Conservation (phyloP, 2,113 vertebrate genomes). For the Petrocephalus microphthalmus region DNA sequence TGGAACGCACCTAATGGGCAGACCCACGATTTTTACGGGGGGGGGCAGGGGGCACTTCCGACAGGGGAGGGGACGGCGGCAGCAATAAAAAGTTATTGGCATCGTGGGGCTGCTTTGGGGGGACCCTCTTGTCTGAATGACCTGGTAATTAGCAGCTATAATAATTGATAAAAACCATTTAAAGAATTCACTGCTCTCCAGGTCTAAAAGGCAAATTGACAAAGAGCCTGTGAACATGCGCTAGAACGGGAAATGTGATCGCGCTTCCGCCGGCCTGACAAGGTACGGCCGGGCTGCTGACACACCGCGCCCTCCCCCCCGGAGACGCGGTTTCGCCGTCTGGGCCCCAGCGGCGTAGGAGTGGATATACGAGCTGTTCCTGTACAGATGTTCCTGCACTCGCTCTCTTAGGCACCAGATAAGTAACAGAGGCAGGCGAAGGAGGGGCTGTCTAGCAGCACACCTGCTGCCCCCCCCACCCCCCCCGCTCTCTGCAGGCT, state of each 20-base stretch:
- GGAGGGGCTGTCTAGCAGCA: too few relatives aligned
- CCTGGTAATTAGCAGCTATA: neutral
- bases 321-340: neutral
- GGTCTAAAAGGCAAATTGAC: neutral
- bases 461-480: neutral
- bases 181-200: neutral
- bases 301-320: neutral
- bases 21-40: neutral
- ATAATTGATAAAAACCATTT: neutral
- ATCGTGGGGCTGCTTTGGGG: neutral
- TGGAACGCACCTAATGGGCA: neutral
- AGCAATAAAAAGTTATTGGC: neutral
- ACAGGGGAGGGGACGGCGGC: neutral
- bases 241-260: neutral
- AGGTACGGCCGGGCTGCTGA: neutral
- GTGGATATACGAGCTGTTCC: neutral
- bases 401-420: neutral
- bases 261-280: neutral
- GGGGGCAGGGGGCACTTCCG: neutral
- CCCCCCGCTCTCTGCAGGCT: neutral
- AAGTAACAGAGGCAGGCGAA: neutral
- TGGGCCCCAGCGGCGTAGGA: slow-evolving; percentile 16
- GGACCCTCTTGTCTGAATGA: neutral
- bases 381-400: slow-evolving; percentile 32
- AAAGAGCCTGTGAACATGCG: neutral